Base-by-base conservation (phyloP, 2,797 vertebrate species). In the Chelon auratus region DNA sequence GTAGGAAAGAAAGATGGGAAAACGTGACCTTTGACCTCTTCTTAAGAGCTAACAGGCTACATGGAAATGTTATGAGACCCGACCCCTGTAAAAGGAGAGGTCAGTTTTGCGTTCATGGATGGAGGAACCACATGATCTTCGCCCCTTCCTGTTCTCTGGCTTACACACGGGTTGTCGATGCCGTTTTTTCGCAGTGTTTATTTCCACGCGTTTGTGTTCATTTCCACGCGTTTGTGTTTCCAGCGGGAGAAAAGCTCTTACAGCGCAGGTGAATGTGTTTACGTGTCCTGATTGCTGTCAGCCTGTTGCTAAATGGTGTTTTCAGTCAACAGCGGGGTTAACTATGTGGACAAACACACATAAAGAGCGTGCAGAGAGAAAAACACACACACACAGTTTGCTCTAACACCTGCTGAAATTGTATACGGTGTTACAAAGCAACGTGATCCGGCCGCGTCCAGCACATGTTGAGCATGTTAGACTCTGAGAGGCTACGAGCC, bases 341-440 rank as follows among this genome's bases (percentile, higher is more conserved):
- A 80, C 17, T 59, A 72, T 55, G 50, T 57, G 36, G 39, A 76
- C 64, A 67, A 72, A 78, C 65, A 81, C 20, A 68, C 77, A 58
- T 68, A 80, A 67, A 82, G n/a, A 42, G 59, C 47, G 37, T 43
- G 40, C 30, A 72, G n/a, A 2, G 22, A 52, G 68, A 61, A 51
- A 74, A 53, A 68, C 50, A 65, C 52, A 30, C 14, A 53, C n/a
- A 47, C 55, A 60, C 37, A 72, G 59, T 62, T 69, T 67, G 68
- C 56, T 55, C 72, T 77, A 68, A 87, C 85, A 82, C 82, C 67
- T 86, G 83, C 50, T 85, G 87, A 83, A 89, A 91, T 68, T 52
- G 59, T 76, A 89, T 76, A 85, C 52, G 64, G 77, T 76, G 76
- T 51, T 74, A 77, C 77, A 85, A 72, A 24, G 82, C 59, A 83